These are phyloP conservation scores for Echinometra lucunter DNA, from an alignment of 53 echinoderm and acorn worm genomes.

Conservation along the genomic window DNA sequence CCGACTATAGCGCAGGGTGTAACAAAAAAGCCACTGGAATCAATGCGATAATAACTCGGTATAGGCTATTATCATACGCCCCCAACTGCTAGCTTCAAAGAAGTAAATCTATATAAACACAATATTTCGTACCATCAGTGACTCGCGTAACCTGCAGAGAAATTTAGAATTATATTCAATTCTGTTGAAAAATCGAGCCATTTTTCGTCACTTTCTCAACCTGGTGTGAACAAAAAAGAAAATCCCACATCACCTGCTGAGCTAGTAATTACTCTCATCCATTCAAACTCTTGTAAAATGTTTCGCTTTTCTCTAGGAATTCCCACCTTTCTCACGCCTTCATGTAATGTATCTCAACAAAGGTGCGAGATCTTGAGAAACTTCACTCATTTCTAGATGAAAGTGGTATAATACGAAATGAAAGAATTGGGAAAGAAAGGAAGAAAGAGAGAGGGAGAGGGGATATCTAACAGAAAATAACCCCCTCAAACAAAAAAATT, in stretches of 20 bases:
- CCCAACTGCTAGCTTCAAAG: background rate
- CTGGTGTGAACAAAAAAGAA: background rate
- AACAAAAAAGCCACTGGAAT: no score
- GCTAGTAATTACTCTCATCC: conserved; percentile 43
- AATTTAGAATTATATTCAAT: background rate
- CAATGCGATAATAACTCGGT: background rate
- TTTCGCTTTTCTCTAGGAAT: background rate
- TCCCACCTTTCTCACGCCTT: conserved; percentile 49
- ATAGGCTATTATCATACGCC: background rate
- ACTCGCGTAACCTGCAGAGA: background rate
- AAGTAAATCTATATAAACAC: no score
- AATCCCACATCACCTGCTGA: conserved; percentile 5
- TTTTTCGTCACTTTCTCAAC: background rate
- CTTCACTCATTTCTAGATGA: background rate
- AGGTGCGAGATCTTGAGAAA: background rate
- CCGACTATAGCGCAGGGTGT: no score
- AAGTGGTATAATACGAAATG: background rate
- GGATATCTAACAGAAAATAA: background rate
- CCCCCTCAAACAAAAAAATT: no score
- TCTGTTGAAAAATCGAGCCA: background rate
- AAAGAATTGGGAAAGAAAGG: background rate
- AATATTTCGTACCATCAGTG: no score
- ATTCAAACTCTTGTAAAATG: background rate
- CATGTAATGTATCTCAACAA: background rate
- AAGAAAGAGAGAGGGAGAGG: background rate